Evolutionary conservation across 2,797 vertebrate species (phyloP).

Genomic region (Pagetopsis macropterus): DNA sequence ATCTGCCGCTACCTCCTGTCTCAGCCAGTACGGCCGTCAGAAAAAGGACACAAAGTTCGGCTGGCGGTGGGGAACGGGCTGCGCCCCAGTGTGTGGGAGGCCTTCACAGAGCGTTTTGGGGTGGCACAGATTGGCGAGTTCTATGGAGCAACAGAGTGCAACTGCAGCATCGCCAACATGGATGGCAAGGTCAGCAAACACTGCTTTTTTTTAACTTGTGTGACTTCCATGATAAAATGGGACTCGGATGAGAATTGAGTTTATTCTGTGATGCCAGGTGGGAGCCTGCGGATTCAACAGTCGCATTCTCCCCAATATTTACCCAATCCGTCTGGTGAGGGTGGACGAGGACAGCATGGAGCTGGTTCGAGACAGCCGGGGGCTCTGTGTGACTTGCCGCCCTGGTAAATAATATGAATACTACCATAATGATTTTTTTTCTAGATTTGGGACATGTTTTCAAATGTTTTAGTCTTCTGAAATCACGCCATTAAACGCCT

Average conservation of each 20-base stretch:
- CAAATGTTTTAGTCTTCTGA: constrained; percentile 1
- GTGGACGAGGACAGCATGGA: constrained; percentile 92
- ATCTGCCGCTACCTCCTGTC: constrained; percentile 93
- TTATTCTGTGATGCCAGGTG: constrained; percentile 76
- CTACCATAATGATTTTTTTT: neutral
- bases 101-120: constrained; percentile 88
- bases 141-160: constrained; percentile 95
- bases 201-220: neutral
- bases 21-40: constrained; percentile 85
- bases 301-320: constrained; percentile 88
- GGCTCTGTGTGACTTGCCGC: constrained; percentile 88
- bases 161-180: constrained; percentile 95
- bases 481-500: neutral
- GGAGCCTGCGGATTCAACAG: constrained; percentile 95
- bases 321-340: constrained; percentile 90
- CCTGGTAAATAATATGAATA: constrained; percentile 81
- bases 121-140: constrained; percentile 92
- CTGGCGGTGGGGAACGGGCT: constrained; percentile 92
- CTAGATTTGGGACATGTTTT: neutral
- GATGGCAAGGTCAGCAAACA: constrained; percentile 88
- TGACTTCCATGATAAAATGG: constrained; percentile 5
- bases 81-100: constrained; percentile 91
- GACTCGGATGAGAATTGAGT: constrained; percentile 11
- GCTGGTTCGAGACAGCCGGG: constrained; percentile 84
- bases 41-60: constrained; percentile 86